Evolutionary conservation across 2,113 vertebrate genomes (phyloP), one percentile per base, ranked within the genome.

Genomic region (Bolborhynchus lineola): DNA sequence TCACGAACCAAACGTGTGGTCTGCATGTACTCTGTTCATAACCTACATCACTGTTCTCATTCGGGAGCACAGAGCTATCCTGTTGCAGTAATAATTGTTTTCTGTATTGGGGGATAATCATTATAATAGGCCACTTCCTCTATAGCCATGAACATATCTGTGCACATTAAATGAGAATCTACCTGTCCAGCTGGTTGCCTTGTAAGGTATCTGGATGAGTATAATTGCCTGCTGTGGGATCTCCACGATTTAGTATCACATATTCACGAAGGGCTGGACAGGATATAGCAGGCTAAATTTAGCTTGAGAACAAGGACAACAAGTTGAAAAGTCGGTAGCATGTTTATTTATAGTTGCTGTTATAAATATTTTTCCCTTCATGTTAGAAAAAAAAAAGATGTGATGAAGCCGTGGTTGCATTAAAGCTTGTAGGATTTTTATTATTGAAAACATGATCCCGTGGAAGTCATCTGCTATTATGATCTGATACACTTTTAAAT

Each of bases 301-400:
- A 93, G 94, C 83, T 90, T 82, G 52, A 93, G 86, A 91, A 49
- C 74, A 91, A 93, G 92, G 88, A 94, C 92, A 93, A 95, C 41
- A 84, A 95, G 88, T 89, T 94, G 88, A 96, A 89, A 96, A 96
- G 92, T 96, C 93, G 68, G 81, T 95, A 76, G 26, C 6, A 1
- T 82, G 83, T 93, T 6, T 96, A 96, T 97, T 97, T 97, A 93
- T 96, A 96, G 94, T 95, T 89, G 52, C 69, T 89, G 57, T 93
- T 95, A 82, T 68, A 95, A 96, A 96, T 96, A 93, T 96, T 95
- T 92, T 90, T 47, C 69, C 44, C 69, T 92, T 94, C 62, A 49
- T 50, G 82, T 46, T 83, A 84, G 31, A 80, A 90, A 78, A 75
- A 68, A 85, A 57, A 47, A 21, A 80, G 42, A 67, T 44, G 33